phyloP scores from a whole-genome alignment of 2,113 vertebrate genomes.

The Ivindomyrus marchei region DNA sequence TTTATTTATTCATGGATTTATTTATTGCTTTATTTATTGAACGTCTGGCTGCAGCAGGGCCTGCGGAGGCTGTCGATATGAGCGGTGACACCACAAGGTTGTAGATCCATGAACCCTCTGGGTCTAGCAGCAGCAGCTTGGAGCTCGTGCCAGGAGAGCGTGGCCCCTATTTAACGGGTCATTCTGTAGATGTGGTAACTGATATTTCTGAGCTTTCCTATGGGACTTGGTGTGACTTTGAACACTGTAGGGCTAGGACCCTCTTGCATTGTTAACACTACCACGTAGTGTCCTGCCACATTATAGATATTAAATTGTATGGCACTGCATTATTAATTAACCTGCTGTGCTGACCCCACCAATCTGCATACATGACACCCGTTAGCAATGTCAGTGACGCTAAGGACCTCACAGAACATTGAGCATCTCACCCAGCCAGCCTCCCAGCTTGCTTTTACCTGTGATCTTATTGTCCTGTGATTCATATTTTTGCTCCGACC shows the following conservation, averaged over 20 bases:
- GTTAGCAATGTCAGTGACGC: background rate
- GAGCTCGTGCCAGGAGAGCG: background rate
- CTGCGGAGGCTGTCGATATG: conserved; percentile 41
- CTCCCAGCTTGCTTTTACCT: background rate
- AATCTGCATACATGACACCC: background rate
- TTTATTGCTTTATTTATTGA: conserved; percentile 58
- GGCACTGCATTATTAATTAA: background rate
- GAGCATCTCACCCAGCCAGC: background rate
- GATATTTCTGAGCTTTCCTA: background rate
- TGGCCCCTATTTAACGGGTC: background rate
- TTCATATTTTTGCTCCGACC: background rate
- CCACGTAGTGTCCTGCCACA: background rate
- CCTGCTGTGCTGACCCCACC: background rate
- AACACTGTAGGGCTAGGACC: background rate
- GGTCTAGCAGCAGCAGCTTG: background rate
- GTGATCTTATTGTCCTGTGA: background rate
- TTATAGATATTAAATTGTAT: background rate
- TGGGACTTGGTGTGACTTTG: background rate
- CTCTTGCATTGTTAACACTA: background rate
- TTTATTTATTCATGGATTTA: conserved; percentile 65
- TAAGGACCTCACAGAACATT: background rate
- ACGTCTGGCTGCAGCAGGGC: conserved; percentile 34
- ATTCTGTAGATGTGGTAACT: background rate
- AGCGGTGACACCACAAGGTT: background rate
- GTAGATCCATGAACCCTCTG: background rate